Evolutionary conservation across 2,888 invertebrate genomes (phyloP), one percentile per base, ranked within the genome.

Genomic region (Idaea biselata): DNA sequence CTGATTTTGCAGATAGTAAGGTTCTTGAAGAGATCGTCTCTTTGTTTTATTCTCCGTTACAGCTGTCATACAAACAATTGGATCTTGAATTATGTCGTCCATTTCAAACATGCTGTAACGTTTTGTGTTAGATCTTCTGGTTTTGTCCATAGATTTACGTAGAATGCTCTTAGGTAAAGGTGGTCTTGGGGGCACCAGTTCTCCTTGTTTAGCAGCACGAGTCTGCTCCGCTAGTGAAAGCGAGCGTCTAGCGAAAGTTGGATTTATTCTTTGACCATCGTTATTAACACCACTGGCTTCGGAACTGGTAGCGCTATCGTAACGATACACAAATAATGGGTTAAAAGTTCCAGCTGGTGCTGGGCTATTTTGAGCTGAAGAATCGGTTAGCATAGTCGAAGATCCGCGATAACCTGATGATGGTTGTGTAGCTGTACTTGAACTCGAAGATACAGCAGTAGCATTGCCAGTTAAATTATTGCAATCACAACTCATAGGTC

Each of bases 391-490:
- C 86, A 97, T 95, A 1, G 97, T 97, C 0, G 97, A 97, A 0
- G 97, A 97, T 54, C 97, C 97, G 68, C 97, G 93, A 78, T 97
- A 97, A 1, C 97, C 97, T 16, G 97, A 97, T 59, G 97, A 97
- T 7, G 96, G 97, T 79, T 96, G 97, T 55, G 97, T 97, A 18
- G 94, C 94, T 64, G 96, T 95, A 74, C 95, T 94, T 67, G 96
- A 95, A 83, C 95, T 94, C 16, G 95, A 94, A 3, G 95, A 95
- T 31, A 94, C 92, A 31, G 93, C 93, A 44, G 93, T 93, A 63
- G 90, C 92, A 62, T 94, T 93, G 60, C 93, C 91, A 63, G 93
- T 83, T 65, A 94, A 86, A 71, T 93, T 93, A 68, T 91, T 90
- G 70, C 93, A 93, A 74, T 95, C 95, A 73, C 94, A 94, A 75